These are phyloP conservation scores for Exephanes ischioxanthus DNA, from an alignment of 2,888 invertebrate genomes.

Conservation along the genomic window DNA sequence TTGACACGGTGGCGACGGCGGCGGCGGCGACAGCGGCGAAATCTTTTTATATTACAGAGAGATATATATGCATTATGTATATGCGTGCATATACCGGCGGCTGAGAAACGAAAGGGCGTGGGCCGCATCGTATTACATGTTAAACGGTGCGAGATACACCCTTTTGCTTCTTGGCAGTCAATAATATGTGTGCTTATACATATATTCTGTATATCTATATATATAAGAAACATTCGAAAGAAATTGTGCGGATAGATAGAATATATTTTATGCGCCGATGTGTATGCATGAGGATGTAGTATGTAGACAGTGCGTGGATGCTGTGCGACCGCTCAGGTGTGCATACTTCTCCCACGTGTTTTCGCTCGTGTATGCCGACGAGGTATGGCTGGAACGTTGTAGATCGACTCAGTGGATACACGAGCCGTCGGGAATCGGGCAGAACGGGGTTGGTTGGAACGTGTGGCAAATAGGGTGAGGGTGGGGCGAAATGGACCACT, in stretches of 20 bases:
- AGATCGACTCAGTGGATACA: slow-evolving; percentile 30
- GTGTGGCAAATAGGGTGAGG: too few species aligned
- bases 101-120: too few species aligned
- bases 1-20: too few species aligned
- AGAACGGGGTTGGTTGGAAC: too few species aligned
- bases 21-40: too few species aligned
- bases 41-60: too few species aligned
- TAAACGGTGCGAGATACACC: background rate
- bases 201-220: too few species aligned
- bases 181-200: too few species aligned
- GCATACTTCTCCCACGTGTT: slow-evolving; percentile 19
- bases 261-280: background rate
- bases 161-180: background rate
- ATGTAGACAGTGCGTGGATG: slow-evolving; percentile 1
- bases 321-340: slow-evolving; percentile 25
- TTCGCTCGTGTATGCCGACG: slow-evolving; percentile 20
- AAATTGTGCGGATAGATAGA: slow-evolving; percentile 12
- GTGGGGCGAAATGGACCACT: too few species aligned
- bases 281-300: background rate
- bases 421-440: background rate
- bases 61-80: too few species aligned
- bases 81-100: too few species aligned
- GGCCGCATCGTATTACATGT: too few species aligned
- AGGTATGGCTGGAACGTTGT: slow-evolving; percentile 20
- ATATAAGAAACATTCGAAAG: slow-evolving; percentile 22